A percentile compares a stretch with the other conserved stretches of the same genome.
phyloP scores from a whole-genome alignment of 1,140 invertebrate genomes.

The Akabosia matsudoensis region DNA sequence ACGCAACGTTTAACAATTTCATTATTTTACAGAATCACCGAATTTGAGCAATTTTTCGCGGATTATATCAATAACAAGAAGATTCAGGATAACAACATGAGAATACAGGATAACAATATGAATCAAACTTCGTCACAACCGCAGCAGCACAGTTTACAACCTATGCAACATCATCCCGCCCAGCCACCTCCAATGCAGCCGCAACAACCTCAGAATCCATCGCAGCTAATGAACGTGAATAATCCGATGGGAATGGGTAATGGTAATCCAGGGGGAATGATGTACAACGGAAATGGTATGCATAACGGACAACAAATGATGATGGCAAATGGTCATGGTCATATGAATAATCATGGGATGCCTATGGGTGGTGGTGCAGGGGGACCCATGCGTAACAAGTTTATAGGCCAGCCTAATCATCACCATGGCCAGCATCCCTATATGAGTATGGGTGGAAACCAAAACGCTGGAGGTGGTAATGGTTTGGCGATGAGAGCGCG shows the following conservation, averaged over 20 bases:
- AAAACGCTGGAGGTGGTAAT: neutral
- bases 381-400: neutral
- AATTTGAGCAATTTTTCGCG: slow-evolving; percentile 1
- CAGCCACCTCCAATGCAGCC: neutral
- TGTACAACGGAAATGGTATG: slow-evolving; percentile 9
- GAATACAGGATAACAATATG: neutral
- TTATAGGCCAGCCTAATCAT: neutral
- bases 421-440: neutral
- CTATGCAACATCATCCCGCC: neutral
- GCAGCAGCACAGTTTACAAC: neutral
- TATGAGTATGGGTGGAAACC: neutral
- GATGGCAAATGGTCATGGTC: neutral
- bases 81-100: neutral
- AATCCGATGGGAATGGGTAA: neutral
- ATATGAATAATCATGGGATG: neutral
- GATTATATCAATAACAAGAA: neutral
- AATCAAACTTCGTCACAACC: neutral
- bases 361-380: neutral
- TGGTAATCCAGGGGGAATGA: slow-evolving; percentile 1
- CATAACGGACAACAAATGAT: slow-evolving; percentile 9
- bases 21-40: neutral
- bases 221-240: neutral
- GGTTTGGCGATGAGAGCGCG: neutral
- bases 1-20: neutral
- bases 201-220: neutral